A percentile compares a stretch with the other conserved stretches of the same genome.
Conservation (phyloP, 2,113 vertebrate species). For the Semicossyphus pulcher region DNA sequence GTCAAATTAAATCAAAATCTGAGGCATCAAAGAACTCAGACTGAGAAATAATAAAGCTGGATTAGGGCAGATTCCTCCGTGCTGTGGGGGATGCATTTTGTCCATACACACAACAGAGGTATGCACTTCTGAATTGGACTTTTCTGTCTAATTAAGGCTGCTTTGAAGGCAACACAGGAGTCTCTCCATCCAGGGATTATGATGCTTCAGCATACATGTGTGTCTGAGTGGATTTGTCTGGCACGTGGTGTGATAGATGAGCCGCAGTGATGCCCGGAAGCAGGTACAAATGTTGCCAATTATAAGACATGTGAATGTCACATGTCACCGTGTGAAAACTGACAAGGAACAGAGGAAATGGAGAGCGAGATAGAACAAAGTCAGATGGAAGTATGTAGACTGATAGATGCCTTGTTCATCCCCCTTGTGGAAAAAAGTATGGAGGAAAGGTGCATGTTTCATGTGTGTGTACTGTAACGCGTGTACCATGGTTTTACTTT, state of each 20-base stretch:
- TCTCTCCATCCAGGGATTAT: conserved; percentile 24
- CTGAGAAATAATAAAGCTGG: conserved; percentile 9
- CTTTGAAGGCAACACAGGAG: conserved; percentile 27
- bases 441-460: background rate
- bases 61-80: conserved; percentile 23
- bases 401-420: background rate
- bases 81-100: conserved; percentile 23
- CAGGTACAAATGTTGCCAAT: conserved; percentile 50
- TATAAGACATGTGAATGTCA: too few species aligned
- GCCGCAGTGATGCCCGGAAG: conserved; percentile 8
- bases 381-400: background rate
- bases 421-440: background rate
- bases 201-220: background rate
- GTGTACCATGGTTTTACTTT: background rate
- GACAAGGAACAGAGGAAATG: conserved; percentile 6
- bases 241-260: conserved; percentile 16
- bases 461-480: background rate
- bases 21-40: background rate
- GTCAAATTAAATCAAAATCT: background rate
- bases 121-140: conserved; percentile 19
- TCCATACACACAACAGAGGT: background rate
- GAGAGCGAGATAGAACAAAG: background rate
- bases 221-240: conserved; percentile 7
- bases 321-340: conserved; percentile 35
- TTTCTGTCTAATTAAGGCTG: conserved; percentile 43